Evolutionary conservation across 2,797 vertebrate species (phyloP).

Genomic region (Myotis findleyi): DNA sequence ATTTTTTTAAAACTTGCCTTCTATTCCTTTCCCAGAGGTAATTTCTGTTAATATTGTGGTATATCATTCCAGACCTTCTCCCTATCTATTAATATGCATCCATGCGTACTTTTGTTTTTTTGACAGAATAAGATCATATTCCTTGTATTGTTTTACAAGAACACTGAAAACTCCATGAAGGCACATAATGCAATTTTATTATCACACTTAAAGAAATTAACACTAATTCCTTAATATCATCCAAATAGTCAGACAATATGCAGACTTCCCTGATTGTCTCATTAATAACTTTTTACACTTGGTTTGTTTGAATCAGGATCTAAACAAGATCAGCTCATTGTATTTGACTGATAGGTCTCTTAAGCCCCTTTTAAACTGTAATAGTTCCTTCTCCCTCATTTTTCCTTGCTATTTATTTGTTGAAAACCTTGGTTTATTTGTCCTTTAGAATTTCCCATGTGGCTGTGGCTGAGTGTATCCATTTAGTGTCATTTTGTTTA

Average conservation of each 20-base stretch:
- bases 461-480: neutral
- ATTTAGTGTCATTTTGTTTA: conserved; percentile 37
- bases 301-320: conserved; percentile 34
- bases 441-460: conserved; percentile 48
- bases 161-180: conserved; percentile 28
- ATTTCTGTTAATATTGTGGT: conserved; percentile 55
- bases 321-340: conserved; percentile 29
- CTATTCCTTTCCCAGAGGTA: conserved; percentile 45
- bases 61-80: conserved; percentile 24
- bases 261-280: conserved; percentile 33
- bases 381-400: conserved; percentile 35
- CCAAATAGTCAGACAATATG: conserved; percentile 4
- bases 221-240: conserved; percentile 43
- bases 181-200: conserved; percentile 38
- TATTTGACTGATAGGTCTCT: conserved; percentile 19
- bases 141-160: conserved; percentile 24
- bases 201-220: conserved; percentile 55
- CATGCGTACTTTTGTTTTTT: conserved; percentile 41
- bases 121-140: conserved; percentile 47
- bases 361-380: conserved; percentile 44
- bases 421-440: conserved; percentile 13
- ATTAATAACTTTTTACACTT: conserved; percentile 13
- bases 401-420: conserved; percentile 40
- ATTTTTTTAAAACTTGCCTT: neutral
- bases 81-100: neutral